phyloP scores from a whole-genome alignment of 1,140 invertebrate species.

The Drosophila orosa region DNA sequence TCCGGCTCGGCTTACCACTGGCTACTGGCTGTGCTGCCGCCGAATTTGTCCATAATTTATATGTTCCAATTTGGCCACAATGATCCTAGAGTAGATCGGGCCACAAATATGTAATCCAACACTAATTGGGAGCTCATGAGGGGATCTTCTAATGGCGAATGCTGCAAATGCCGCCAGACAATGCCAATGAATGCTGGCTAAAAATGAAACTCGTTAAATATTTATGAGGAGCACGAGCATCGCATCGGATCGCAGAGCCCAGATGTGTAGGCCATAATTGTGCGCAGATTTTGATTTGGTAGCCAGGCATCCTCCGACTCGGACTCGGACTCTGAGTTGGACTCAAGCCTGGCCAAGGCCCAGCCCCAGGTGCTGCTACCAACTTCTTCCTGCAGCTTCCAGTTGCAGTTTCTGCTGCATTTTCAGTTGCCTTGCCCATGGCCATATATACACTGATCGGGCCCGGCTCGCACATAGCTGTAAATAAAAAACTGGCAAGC shows the following conservation, averaged over 20 bases:
- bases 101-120: slow-evolving; percentile 78
- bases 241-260: slow-evolving; percentile 53
- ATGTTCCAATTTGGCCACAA: slow-evolving; percentile 57
- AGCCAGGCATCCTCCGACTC: slow-evolving; percentile 33
- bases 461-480: slow-evolving; percentile 61
- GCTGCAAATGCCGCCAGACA: slow-evolving; percentile 51
- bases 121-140: slow-evolving; percentile 81
- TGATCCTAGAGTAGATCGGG: slow-evolving; percentile 46
- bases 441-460: slow-evolving; percentile 55
- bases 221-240: slow-evolving; percentile 80
- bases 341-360: slow-evolving; percentile 15
- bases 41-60: slow-evolving; percentile 60
- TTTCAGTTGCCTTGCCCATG: slow-evolving; percentile 69
- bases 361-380: slow-evolving; percentile 47
- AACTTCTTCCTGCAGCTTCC: slow-evolving; percentile 36
- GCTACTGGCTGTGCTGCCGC: not conserved
- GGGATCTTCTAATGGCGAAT: slow-evolving; percentile 69
- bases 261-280: slow-evolving; percentile 80
- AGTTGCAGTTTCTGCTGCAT: slow-evolving; percentile 47
- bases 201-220: slow-evolving; percentile 79
- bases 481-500: slow-evolving; percentile 63
- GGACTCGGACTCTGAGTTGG: not conserved
- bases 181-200: slow-evolving; percentile 45
- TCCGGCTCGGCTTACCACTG: slow-evolving; percentile 40
- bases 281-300: slow-evolving; percentile 79